A percentile compares a stretch with the other conserved stretches of the same genome.
phyloP scores from a whole-genome alignment of 2,888 invertebrate species.

The Margaritifera margaritifera region DNA sequence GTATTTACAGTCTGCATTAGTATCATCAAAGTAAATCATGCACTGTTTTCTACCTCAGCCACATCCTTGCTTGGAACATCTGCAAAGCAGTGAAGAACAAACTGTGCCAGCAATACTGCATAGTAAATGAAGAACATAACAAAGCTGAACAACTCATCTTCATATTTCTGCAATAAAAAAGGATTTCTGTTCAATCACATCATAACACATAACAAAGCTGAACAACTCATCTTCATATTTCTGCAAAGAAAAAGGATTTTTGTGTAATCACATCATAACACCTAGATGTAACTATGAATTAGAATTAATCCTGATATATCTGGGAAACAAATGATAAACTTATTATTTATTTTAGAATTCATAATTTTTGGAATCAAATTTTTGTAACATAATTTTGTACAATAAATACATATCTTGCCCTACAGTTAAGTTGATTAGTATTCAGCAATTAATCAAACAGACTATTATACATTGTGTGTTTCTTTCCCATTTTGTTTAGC shows the following conservation, averaged over 20 bases:
- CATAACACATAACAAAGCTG: slow-evolving; percentile 32
- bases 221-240: slow-evolving; percentile 35
- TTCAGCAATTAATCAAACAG: too few relatives aligned
- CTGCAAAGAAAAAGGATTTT: slow-evolving; percentile 22
- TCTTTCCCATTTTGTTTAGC: too few relatives aligned
- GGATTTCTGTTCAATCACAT: not conserved
- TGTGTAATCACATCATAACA: slow-evolving; percentile 4
- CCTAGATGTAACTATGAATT: too few relatives aligned
- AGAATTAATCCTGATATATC: too few relatives aligned
- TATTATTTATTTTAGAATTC: too few relatives aligned
- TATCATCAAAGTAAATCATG: not conserved
- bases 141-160: slow-evolving; percentile 36
- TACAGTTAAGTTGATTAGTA: too few relatives aligned
- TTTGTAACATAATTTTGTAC: too few relatives aligned
- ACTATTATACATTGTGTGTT: too few relatives aligned
- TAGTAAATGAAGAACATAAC: slow-evolving; percentile 46
- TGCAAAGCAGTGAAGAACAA: slow-evolving; percentile 47
- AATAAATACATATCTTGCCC: too few relatives aligned
- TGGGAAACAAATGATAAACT: too few relatives aligned
- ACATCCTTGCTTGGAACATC: slow-evolving; percentile 34
- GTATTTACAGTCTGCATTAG: not conserved
- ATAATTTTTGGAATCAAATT: too few relatives aligned
- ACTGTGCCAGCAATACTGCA: slow-evolving; percentile 33
- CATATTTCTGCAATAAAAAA: slow-evolving; percentile 33
- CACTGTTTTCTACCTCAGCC: slow-evolving; percentile 26